These are phyloP conservation scores for Pyrrhura leucotis DNA, from an alignment of 2,797 vertebrate species.

Conservation along the genomic window DNA sequence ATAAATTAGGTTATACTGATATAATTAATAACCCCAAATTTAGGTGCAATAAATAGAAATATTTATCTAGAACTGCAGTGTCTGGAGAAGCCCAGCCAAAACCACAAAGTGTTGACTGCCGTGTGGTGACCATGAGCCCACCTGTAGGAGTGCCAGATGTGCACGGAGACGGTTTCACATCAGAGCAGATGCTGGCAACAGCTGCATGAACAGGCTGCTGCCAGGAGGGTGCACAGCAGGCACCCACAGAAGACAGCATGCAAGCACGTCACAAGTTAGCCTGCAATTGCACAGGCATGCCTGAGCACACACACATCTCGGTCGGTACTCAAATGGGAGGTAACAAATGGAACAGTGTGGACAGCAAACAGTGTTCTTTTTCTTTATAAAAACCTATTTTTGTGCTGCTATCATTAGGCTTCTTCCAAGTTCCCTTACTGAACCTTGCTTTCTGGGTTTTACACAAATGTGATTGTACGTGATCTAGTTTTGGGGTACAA, in stretches of 20 bases:
- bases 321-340: rapidly evolving
- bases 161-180: not conserved
- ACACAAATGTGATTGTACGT: not conserved
- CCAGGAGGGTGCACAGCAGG: not conserved
- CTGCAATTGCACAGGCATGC: rapidly evolving
- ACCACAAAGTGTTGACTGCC: not conserved
- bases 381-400: not conserved
- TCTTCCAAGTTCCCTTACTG: not conserved
- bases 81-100: conserved; percentile 36
- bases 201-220: not conserved
- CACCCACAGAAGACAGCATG: not conserved
- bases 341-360: not conserved
- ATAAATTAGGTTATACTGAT: conserved; percentile 78
- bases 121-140: too few relatives aligned
- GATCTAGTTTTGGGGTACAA: not conserved
- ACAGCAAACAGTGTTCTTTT: not conserved
- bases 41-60: conserved; percentile 74
- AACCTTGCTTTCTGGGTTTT: not conserved
- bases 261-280: not conserved
- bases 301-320: rapidly evolving
- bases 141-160: rapidly evolving
- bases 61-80: conserved; percentile 43
- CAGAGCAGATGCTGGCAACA: not conserved
- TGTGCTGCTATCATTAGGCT: not conserved
- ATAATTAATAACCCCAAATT: conserved; percentile 81